phyloP scores from a whole-genome alignment of 2,888 invertebrate species.

The Cryptus viduatorius region DNA sequence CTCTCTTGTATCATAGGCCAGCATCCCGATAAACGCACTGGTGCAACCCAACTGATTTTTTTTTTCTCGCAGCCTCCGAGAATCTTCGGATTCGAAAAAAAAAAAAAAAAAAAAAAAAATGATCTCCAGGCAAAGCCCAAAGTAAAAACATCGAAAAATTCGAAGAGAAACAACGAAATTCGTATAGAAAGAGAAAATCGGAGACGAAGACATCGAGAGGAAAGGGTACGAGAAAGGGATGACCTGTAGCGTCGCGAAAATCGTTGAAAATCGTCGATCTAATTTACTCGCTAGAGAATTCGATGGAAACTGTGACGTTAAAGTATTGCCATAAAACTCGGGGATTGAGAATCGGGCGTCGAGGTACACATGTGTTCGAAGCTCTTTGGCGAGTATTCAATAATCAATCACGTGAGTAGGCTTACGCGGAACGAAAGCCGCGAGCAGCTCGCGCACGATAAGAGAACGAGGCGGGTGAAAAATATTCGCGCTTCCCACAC shows the following conservation, averaged over 20 bases:
- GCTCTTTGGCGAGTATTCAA: conserved; percentile 24
- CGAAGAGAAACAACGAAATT: too few species aligned
- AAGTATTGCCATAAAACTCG: conserved; percentile 53
- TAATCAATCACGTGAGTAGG: conserved; percentile 56
- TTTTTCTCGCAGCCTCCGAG: background rate
- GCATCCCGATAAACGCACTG: background rate
- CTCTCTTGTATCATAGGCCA: background rate
- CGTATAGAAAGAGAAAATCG: too few species aligned
- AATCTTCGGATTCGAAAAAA: too few species aligned
- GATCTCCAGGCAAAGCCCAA: background rate
- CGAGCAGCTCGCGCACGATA: conserved; percentile 46
- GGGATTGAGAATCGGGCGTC: background rate
- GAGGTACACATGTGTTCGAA: conserved; percentile 15
- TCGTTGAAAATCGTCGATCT: background rate
- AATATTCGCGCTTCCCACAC: conserved; percentile 48
- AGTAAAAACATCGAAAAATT: background rate
- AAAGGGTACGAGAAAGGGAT: background rate
- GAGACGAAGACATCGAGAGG: too few species aligned
- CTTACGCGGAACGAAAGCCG: conserved; percentile 34
- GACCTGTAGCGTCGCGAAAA: background rate
- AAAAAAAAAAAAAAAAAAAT: background rate
- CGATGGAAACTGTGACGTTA: background rate
- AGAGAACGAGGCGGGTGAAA: conserved; percentile 50
- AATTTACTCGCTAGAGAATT: background rate
- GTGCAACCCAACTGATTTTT: background rate